Percentiles rank a stretch among this genome's conserved stretches.
Conservation (phyloP, 2,113 vertebrate species). For the Ctenodactylus gundi region DNA sequence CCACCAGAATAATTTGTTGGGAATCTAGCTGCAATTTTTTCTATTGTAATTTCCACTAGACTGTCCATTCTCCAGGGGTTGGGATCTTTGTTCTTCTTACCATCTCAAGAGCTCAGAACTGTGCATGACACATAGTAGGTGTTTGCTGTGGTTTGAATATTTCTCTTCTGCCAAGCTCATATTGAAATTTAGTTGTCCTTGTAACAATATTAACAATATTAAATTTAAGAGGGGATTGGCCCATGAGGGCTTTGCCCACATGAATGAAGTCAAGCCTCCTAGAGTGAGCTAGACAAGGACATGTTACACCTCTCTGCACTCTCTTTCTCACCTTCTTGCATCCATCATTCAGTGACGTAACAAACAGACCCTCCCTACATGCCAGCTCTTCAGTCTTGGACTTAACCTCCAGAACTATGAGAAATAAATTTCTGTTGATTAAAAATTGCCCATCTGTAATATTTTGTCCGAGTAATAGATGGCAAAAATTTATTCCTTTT, state of each 20-base stretch:
- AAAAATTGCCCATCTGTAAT: neutral
- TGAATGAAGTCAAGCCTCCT: neutral
- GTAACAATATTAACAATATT: no score
- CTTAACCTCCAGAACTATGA: neutral
- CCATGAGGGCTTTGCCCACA: neutral
- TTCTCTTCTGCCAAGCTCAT: no score
- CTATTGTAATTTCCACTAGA: neutral
- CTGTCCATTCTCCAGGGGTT: neutral
- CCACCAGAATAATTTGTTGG: neutral
- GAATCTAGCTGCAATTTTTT: neutral
- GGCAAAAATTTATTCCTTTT: no score
- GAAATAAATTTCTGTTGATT: neutral
- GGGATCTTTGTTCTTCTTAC: neutral
- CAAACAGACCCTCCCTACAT: neutral
- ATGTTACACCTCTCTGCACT: neutral
- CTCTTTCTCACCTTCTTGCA: neutral
- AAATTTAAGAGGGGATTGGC: neutral
- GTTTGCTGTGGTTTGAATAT: no score
- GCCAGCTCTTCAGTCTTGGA: neutral
- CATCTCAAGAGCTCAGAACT: neutral
- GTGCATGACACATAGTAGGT: neutral
- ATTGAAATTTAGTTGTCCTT: no score
- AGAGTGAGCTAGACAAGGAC: neutral
- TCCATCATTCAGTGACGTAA: neutral
- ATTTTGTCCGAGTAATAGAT: neutral